Percentiles rank a stretch among this genome's conserved stretches.
These are phyloP conservation scores for Aphyosemion australe DNA, from an alignment of 2,113 vertebrate genomes.

Conservation along the genomic window DNA sequence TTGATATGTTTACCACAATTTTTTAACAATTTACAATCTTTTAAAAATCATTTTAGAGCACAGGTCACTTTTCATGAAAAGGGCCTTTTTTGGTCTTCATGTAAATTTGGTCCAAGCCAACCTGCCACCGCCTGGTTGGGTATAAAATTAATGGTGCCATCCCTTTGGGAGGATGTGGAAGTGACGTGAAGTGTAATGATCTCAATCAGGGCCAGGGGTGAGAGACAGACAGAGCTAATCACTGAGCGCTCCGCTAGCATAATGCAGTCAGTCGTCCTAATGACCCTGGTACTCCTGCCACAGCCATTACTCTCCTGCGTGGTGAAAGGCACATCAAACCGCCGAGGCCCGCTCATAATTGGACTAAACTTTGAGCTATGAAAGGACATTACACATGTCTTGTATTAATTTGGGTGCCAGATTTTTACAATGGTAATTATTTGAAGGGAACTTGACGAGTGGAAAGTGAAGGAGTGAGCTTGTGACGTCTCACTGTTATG, in stretches of 20 bases:
- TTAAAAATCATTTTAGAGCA: not conserved
- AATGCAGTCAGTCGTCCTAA: slow-evolving; percentile 82
- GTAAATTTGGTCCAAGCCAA: slow-evolving; percentile 35
- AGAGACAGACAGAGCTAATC: slow-evolving; percentile 83
- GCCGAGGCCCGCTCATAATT: slow-evolving; percentile 79
- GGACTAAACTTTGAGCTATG: slow-evolving; percentile 86
- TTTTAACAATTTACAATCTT: not conserved
- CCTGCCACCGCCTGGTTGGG: slow-evolving; percentile 39
- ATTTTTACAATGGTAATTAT: slow-evolving; percentile 84
- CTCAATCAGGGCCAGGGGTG: slow-evolving; percentile 78
- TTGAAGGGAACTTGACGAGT: slow-evolving; percentile 53
- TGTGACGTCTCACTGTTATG: not conserved
- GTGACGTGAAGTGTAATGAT: slow-evolving; percentile 82
- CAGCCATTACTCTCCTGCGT: slow-evolving; percentile 79
- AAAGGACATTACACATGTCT: slow-evolving; percentile 83
- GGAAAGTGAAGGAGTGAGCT: slow-evolving; percentile 20
- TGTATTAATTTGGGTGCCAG: slow-evolving; percentile 80
- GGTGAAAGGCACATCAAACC: slow-evolving; percentile 75
- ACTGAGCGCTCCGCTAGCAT: slow-evolving; percentile 76
- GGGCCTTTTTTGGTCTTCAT: not conserved
- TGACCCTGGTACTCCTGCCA: slow-evolving; percentile 79
- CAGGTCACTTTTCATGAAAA: slow-evolving; percentile 25
- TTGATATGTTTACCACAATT: not conserved
- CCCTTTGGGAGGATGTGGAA: slow-evolving; percentile 77
- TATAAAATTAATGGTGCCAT: slow-evolving; percentile 69